Base-by-base conservation (phyloP, 2,888 invertebrate species). In the Anthophora plumipes region DNA sequence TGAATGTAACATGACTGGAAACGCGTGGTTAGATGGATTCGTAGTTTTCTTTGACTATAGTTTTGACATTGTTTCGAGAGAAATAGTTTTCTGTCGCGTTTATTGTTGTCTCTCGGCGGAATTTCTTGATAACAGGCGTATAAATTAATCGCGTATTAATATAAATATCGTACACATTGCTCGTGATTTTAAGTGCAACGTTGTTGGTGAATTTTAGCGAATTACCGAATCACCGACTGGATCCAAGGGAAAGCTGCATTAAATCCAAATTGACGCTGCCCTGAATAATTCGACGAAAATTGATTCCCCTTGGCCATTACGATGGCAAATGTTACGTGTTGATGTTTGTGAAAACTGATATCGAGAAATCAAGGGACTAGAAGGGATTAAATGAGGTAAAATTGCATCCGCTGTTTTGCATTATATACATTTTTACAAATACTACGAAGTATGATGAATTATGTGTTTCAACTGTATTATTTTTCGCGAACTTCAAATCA, bases 71-170 rank as follows among this genome's bases (percentile, higher is more conserved):
- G n/a, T n/a, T n/a, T n/a, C n/a, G n/a, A n/a, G n/a, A n/a, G n/a
- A n/a, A n/a, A n/a, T n/a, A n/a, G 68, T 72, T 46, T 69, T 43
- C 37, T 41, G 57, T 57, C 59, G 39, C 55, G 39, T 70, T 70
- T 70, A 73, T 54, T 61, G 55, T 74, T 68, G 41, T 64, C 68
- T 61, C 22, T 59, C 60, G 57, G 25, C 22, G 50, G 68, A 71
- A 68, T 77, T 66, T n/a, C n/a, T n/a, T n/a, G n/a, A n/a, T n/a
- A n/a, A n/a, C 20, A n/a, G 7, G 17, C n/a, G n/a, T 22, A 59
- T 59, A 63, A 86, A 86, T 72, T 72, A 43, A 31, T 22, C 46
- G 20, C 31, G 37, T 59, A 57, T 80, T 68, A 77, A 83, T 73
- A 55, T 39, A 69, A 48, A 66, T 54, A 60, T 39, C 39, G 69